Evolutionary conservation across 2,113 vertebrate species (phyloP), one percentile per base, ranked within the genome.

Genomic region (Vombatus ursinus): DNA sequence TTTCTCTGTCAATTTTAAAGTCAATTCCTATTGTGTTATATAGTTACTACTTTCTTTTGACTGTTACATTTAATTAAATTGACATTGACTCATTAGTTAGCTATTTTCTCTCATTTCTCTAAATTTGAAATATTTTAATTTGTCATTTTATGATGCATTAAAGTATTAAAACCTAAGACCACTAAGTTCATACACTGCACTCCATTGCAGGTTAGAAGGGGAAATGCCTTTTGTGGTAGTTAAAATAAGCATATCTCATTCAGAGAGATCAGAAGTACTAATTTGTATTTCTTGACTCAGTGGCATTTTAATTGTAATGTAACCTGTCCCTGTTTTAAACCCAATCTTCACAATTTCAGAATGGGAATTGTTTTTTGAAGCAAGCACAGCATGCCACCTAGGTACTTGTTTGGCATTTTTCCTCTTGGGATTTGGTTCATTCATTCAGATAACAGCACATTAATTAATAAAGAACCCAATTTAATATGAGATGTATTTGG

Each of bases 371-470:
- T 97, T 95, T 97, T 93, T 0, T 51, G 89, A 0, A 0, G 90
- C 97, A 97, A 98, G 91, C 94, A 92, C 97, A 96, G 91, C 89
- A 93, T 96, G 96, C 97, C 92, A 95, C 14, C 8, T 95, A 98
- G 97, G 97, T 94, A 91, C 94, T 96, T 93, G 31, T 96, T 96
- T 96, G 93, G 25, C 52, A 96, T 96, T 94, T 97, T 96, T 57
- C 25, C 61, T 96, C 95, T 95, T 91, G 24, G 94, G 4, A 44
- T 96, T 77, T n/a, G 31, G 90, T 92, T 97, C 90, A 91, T 96
- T 96, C 92, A 52, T 97, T 97, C 95, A 94, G 93, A 95, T 93
- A 94, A 94, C 94, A 94, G 94, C 92, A 94, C 92, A 93, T 97
- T 92, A 96, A 51, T 92, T 57, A 91, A 95, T 97, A 84, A 97